Conservation (phyloP, 2,888 invertebrate species). For the Tigriopus californicus region DNA sequence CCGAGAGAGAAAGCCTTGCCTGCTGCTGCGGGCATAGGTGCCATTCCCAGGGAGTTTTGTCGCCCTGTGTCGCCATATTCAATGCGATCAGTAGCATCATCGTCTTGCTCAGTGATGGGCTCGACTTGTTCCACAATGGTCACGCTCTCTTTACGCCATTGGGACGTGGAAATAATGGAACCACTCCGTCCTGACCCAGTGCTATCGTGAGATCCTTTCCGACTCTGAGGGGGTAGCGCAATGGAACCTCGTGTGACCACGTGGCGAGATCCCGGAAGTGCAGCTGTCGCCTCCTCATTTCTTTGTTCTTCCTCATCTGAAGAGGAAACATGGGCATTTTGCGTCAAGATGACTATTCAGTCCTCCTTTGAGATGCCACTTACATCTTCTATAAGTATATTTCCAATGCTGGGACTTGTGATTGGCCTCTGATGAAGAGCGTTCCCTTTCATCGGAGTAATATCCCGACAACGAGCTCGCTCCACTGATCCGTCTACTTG, state of each 20-base stretch:
- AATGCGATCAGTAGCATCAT: not conserved
- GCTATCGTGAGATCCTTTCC: too few species aligned
- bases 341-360: not conserved
- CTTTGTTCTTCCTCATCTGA: slow-evolving; percentile 21
- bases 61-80: not conserved
- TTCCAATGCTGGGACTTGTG: slow-evolving; percentile 38
- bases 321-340: not conserved
- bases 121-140: slow-evolving; percentile 8
- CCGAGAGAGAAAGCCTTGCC: not conserved
- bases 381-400: slow-evolving; percentile 42
- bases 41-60: not conserved
- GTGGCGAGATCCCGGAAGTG: not conserved
- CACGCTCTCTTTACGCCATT: slow-evolving; percentile 14
- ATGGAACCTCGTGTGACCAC: too few species aligned
- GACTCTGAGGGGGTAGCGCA: too few species aligned
- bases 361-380: slow-evolving; percentile 21
- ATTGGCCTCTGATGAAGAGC: not conserved
- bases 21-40: not conserved
- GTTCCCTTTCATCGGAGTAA: slow-evolving; percentile 14
- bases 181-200: not conserved
- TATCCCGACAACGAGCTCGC: slow-evolving; percentile 53
- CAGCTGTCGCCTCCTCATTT: slow-evolving; percentile 14
- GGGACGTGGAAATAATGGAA: slow-evolving; percentile 6
- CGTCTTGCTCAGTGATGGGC: slow-evolving; percentile 13
- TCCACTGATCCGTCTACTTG: slow-evolving; percentile 48